Conservation (phyloP, 2,797 vertebrate species). For the Taenioides sp. region DNA sequence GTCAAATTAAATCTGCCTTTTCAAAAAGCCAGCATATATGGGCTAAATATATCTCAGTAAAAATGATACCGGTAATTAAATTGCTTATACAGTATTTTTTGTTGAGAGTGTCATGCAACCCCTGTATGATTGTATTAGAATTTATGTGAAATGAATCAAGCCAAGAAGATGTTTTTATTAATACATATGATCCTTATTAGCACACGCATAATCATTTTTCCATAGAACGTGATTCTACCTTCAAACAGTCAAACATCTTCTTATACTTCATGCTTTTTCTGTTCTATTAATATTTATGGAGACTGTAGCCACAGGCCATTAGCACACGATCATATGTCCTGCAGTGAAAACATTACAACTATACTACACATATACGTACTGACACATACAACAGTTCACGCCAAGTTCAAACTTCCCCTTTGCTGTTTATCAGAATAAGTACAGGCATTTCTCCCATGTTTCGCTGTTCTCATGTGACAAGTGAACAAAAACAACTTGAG, state of each 20-base stretch:
- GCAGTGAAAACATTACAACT: neutral
- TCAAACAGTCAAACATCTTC: neutral
- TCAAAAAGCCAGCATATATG: neutral
- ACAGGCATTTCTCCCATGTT: conserved; percentile 15
- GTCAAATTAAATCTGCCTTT: too few relatives aligned
- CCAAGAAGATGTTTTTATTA: neutral
- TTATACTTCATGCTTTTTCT: neutral
- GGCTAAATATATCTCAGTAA: neutral
- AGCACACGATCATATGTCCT: conserved; percentile 3
- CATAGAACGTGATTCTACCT: neutral
- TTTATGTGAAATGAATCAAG: neutral
- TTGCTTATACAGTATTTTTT: neutral
- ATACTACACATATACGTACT: neutral
- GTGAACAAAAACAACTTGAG: conserved; percentile 19
- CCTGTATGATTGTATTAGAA: neutral
- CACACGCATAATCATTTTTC: neutral
- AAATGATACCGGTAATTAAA: neutral
- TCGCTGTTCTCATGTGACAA: conserved; percentile 20
- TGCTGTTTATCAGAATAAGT: conserved; percentile 19
- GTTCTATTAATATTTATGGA: conserved; percentile 2
- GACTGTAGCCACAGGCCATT: neutral
- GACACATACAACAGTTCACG: neutral
- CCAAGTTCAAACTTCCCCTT: neutral
- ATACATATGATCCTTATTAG: neutral
- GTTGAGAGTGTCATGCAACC: neutral